Conservation (phyloP, 2,888 invertebrate species). For the Cataglyphis albicans region DNA sequence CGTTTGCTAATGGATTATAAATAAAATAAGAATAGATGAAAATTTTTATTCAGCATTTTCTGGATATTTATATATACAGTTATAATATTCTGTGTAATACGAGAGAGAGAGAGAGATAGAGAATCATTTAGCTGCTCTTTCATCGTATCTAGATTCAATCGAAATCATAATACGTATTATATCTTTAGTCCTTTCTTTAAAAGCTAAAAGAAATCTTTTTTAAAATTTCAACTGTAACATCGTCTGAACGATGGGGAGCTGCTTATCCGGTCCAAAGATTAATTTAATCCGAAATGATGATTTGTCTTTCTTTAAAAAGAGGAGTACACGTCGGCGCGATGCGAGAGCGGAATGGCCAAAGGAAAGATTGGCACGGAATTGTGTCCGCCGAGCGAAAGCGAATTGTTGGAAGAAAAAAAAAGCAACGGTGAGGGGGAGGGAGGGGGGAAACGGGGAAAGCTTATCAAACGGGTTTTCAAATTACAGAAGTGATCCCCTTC, state of each 20-base stretch:
- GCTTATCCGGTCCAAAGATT: conserved; percentile 47
- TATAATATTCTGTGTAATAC: background rate
- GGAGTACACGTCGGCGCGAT: conserved; percentile 30
- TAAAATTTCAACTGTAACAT: conserved; percentile 42
- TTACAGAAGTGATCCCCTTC: conserved; percentile 81
- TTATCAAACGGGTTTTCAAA: conserved; percentile 82
- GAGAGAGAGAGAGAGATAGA: background rate
- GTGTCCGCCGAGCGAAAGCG: conserved; percentile 56
- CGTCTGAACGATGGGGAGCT: conserved; percentile 19
- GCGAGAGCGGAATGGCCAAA: conserved; percentile 56
- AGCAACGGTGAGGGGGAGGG: conserved; percentile 27
- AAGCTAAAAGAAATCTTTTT: conserved; percentile 40
- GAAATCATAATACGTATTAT: conserved; percentile 21
- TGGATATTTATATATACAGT: background rate
- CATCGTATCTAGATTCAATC: conserved; percentile 7
- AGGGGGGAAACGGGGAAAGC: conserved; percentile 64
- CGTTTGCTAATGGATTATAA: background rate
- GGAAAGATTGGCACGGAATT: conserved; percentile 71
- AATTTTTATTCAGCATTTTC: background rate
- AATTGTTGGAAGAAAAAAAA: conserved; percentile 58
- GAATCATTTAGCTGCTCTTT: background rate
- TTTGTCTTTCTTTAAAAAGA: conserved; percentile 52
- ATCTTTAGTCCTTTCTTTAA: background rate
- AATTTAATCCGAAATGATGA: conserved; percentile 53
- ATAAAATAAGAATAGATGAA: background rate